A percentile compares a stretch with the other conserved stretches of the same genome.
These are phyloP conservation scores for Tyrannus savana DNA, from an alignment of 2,113 vertebrate species.

Conservation along the genomic window DNA sequence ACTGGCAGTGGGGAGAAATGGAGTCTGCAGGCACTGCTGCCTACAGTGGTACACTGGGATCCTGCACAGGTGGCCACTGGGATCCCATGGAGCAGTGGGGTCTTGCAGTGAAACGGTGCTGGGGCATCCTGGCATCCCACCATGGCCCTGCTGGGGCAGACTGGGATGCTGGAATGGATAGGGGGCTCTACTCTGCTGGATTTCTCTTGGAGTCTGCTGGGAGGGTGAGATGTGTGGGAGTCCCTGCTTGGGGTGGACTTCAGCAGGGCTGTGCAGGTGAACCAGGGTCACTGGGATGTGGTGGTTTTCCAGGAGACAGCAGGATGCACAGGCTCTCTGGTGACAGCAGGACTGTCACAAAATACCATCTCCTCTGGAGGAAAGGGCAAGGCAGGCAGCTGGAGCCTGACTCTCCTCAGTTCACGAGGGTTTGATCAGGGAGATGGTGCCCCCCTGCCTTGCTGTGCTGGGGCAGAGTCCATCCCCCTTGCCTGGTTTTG, in stretches of 20 bases:
- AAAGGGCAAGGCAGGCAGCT: background rate
- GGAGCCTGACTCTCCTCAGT: background rate
- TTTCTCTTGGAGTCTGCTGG: background rate
- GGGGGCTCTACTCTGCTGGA: background rate
- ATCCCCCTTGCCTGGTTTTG: background rate
- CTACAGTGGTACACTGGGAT: accelerated
- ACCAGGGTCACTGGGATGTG: background rate
- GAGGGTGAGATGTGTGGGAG: background rate
- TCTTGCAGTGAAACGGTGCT: background rate
- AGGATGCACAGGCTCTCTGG: background rate
- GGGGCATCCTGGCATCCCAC: background rate
- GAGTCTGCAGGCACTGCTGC: background rate
- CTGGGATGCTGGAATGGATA: background rate
- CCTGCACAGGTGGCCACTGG: background rate
- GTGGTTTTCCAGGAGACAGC: background rate
- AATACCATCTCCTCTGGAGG: background rate
- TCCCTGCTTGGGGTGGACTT: background rate
- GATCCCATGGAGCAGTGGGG: background rate
- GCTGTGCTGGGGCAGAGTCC: background rate
- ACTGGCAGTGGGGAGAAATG: background rate
- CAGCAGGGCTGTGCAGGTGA: background rate
- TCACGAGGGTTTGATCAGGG: background rate
- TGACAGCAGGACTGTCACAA: background rate
- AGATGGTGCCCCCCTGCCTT: background rate
- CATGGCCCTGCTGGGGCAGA: background rate